phyloP scores from a whole-genome alignment of 2,113 vertebrate genomes.

The Accipiter virgatus region DNA sequence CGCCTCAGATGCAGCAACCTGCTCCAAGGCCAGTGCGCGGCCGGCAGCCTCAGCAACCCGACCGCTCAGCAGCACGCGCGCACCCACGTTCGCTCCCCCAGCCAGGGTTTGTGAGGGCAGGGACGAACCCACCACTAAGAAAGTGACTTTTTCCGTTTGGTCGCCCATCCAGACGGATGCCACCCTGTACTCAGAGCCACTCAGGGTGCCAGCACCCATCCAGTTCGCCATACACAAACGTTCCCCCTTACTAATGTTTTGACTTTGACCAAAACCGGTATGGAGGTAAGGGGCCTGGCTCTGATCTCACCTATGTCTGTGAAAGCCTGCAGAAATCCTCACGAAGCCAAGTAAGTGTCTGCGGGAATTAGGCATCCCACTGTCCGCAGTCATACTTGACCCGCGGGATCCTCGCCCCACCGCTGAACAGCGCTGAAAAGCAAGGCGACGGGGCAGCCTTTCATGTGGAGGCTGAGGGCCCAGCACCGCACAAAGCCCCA shows the following conservation, averaged over 20 bases:
- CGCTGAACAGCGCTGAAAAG: neutral
- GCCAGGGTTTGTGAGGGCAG: neutral
- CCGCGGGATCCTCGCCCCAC: neutral
- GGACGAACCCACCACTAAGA: neutral
- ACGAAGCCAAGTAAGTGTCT: neutral
- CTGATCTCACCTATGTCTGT: neutral
- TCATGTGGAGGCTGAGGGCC: neutral
- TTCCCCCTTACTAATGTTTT: neutral
- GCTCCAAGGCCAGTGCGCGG: rapidly evolving
- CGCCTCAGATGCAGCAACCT: neutral
- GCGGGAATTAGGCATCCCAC: neutral
- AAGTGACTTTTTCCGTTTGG: neutral
- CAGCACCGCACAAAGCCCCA: neutral
- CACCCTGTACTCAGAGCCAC: neutral
- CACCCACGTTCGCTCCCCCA: rapidly evolving
- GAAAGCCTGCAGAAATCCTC: neutral
- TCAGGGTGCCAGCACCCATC: neutral
- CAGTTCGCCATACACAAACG: neutral
- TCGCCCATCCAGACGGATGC: neutral
- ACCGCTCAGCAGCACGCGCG: rapidly evolving
- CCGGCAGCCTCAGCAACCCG: neutral
- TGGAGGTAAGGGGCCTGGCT: neutral
- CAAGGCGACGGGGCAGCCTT: neutral
- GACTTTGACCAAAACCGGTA: neutral
- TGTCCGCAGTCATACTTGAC: neutral